A percentile compares a stretch with the other conserved stretches of the same genome.
phyloP scores from a whole-genome alignment of 1,140 invertebrate species.

The Philopotamus ludificatus region DNA sequence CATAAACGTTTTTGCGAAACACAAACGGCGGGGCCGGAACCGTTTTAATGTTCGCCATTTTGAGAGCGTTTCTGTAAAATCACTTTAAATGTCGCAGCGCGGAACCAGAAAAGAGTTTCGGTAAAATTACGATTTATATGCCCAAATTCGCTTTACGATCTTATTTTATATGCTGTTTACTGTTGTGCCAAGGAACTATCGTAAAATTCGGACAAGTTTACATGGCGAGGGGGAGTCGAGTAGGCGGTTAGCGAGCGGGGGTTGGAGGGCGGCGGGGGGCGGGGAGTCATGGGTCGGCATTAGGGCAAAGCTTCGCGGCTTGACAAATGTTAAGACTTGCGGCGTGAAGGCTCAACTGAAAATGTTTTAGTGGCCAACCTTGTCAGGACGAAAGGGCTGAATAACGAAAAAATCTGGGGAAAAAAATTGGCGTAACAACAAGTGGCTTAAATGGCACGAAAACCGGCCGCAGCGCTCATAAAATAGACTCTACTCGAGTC shows the following conservation, averaged over 20 bases:
- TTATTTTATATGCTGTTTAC: slow-evolving; percentile 6
- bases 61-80: background rate
- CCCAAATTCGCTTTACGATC: background rate
- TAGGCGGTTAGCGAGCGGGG: background rate
- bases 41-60: background rate
- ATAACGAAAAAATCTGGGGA: too few species aligned
- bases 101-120: background rate
- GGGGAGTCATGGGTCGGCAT: background rate
- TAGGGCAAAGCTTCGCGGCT: background rate
- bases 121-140: background rate
- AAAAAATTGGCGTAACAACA: too few species aligned
- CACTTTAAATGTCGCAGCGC: background rate
- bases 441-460: too few species aligned
- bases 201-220: slow-evolving; percentile 3
- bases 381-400: background rate
- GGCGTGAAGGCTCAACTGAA: background rate
- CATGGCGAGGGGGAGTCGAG: background rate
- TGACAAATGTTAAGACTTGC: slow-evolving; percentile 5
- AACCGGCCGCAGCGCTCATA: too few species aligned
- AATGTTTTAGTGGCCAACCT: background rate
- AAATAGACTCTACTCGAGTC: too few species aligned
- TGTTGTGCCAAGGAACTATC: background rate
- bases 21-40: background rate
- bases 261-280: background rate
- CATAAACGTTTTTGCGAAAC: background rate